A percentile compares a stretch with the other conserved stretches of the same genome.
phyloP scores from a whole-genome alignment of 2,797 vertebrate genomes.

The Pelobates cultripes region DNA sequence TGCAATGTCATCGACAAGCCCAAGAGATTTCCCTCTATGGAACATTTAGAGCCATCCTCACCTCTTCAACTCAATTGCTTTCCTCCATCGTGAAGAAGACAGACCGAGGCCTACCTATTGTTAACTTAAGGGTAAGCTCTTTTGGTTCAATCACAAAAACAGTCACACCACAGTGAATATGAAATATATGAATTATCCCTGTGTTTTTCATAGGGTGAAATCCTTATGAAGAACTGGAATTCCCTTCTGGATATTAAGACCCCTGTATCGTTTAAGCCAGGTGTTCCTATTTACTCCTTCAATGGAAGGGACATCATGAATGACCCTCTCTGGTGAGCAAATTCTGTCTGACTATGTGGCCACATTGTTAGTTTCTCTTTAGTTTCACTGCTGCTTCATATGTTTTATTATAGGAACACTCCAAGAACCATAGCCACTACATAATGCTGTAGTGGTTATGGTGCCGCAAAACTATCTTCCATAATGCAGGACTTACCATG shows the following conservation, averaged over 20 bases:
- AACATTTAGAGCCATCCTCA: slow-evolving; percentile 67
- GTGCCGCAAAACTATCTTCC: too few relatives aligned
- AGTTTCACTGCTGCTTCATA: not conserved
- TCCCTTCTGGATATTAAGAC: slow-evolving; percentile 56
- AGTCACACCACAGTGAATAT: not conserved
- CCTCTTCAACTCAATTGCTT: slow-evolving; percentile 57
- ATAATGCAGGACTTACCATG: too few relatives aligned
- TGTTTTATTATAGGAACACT: too few relatives aligned
- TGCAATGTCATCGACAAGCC: slow-evolving; percentile 67
- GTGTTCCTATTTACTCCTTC: slow-evolving; percentile 64
- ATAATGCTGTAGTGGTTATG: too few relatives aligned
- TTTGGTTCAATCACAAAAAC: too few relatives aligned
- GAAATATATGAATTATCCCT: not conserved
- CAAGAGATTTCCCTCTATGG: slow-evolving; percentile 62
- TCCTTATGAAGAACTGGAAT: slow-evolving; percentile 64
- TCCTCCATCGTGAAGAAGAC: slow-evolving; percentile 63
- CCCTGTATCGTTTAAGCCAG: not conserved
- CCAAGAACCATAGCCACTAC: too few relatives aligned
- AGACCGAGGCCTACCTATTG: slow-evolving; percentile 60
- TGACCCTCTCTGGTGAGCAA: slow-evolving; percentile 58
- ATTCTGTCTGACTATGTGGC: not conserved
- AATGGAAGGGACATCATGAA: slow-evolving; percentile 56
- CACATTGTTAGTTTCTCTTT: not conserved
- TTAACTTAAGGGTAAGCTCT: slow-evolving; percentile 67
- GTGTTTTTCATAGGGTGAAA: slow-evolving; percentile 59